Base-by-base conservation (phyloP, 1,140 invertebrate species). In the Archivesica marissinica region DNA sequence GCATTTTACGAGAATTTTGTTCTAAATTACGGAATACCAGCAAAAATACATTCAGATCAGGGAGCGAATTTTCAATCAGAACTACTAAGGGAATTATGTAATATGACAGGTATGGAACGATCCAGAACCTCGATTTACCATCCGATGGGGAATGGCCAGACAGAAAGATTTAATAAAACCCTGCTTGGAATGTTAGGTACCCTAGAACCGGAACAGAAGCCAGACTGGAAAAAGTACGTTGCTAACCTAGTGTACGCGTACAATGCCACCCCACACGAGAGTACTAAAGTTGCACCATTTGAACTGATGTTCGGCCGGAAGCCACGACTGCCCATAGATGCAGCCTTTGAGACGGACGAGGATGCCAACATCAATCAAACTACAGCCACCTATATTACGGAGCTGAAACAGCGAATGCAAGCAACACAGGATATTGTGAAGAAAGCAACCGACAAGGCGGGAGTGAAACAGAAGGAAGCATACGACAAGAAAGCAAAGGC, bases 251-350 rank as follows among this genome's bases (percentile, higher is more conserved):
- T 79, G 9, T 68, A 79, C 66, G n/a, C n/a, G n/a, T n/a, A n/a
- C n/a, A n/a, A n/a, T n/a, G n/a, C n/a, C 38, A n/a, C n/a, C n/a
- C n/a, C n/a, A n/a, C n/a, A n/a, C n/a, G n/a, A n/a, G n/a, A n/a
- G n/a, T n/a, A n/a, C n/a, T n/a, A n/a, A n/a, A n/a, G 35, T 47
- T 20, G 72, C 76, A 3, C n/a, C n/a, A n/a, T n/a, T n/a, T n/a
- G n/a, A n/a, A n/a, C n/a, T n/a, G n/a, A n/a, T n/a, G n/a, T n/a
- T 70, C 84, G 84, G 77, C 17, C 11, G 84, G 6, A 35, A 80
- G 20, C 85, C 84, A 9, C 70, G 41, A 4, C 33, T 81, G 17
- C 77, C 84, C 7, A 25, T 81, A 1, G 77, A 86, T 38, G 13
- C n/a, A 17, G 52, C n/a, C 66, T 28, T 85, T 87, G 6, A 80